Conservation (phyloP, 2,113 vertebrate genomes). For the Nipponia nippon region DNA sequence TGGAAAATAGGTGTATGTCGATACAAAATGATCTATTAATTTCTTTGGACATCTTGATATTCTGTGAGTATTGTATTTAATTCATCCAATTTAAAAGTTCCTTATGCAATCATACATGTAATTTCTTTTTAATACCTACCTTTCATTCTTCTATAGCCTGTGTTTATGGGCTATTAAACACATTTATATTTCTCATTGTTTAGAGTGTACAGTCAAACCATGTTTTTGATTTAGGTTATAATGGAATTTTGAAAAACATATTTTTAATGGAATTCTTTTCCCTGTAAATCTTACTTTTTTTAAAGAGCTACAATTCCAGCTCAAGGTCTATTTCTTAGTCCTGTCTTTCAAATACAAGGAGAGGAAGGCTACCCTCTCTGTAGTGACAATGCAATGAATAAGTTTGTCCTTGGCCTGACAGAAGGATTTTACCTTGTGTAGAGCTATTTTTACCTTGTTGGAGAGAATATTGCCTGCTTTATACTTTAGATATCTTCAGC, state of each 20-base stretch:
- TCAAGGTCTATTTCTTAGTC: slow-evolving; percentile 8
- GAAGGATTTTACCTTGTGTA: not conserved
- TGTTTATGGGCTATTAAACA: not conserved
- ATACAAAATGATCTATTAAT: not conserved
- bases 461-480: not conserved
- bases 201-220: not conserved
- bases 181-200: not conserved
- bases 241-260: slow-evolving; percentile 13
- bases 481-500: not conserved
- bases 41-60: not conserved
- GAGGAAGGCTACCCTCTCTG: not conserved
- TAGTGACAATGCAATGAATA: not conserved
- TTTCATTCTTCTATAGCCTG: not conserved
- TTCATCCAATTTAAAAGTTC: not conserved
- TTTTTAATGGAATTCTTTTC: not conserved
- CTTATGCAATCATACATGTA: rapidly evolving
- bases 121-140: not conserved
- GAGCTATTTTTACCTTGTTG: slow-evolving; percentile 13
- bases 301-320: not conserved
- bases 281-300: not conserved
- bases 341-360: not conserved
- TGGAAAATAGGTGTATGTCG: not conserved
- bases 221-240: not conserved
- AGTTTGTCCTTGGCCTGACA: slow-evolving; percentile 30
- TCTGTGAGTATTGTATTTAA: not conserved